phyloP scores from a whole-genome alignment of 2,113 vertebrate species.

The Cynocephalus volans region DNA sequence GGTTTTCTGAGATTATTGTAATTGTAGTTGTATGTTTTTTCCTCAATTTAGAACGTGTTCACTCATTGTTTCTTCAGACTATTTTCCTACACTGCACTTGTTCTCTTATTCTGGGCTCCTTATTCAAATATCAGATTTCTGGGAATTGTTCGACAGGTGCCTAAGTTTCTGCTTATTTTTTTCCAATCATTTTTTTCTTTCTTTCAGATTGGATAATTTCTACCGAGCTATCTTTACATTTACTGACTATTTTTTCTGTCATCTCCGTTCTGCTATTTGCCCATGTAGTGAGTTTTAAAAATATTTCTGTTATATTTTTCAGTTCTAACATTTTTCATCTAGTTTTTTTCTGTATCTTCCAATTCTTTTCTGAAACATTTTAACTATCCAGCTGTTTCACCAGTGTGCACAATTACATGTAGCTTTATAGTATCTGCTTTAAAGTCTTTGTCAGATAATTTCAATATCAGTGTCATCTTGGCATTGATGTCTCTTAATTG shows the following conservation, averaged over 20 bases:
- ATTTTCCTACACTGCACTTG: neutral
- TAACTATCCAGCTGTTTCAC: neutral
- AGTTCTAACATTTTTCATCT: neutral
- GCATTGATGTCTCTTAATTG: neutral
- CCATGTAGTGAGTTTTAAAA: neutral
- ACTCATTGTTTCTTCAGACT: slow-evolving; percentile 7
- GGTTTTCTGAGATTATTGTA: neutral
- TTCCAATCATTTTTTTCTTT: neutral
- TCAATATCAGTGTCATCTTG: neutral
- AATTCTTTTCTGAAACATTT: neutral
- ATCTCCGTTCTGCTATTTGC: neutral
- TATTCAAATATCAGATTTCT: neutral
- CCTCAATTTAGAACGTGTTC: neutral
- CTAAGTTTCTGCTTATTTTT: neutral
- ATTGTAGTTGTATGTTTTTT: neutral
- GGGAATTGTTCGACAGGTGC: neutral
- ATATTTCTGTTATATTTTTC: neutral
- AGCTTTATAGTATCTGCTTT: neutral
- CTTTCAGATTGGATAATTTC: neutral
- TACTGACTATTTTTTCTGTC: neutral
- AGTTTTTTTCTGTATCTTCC: neutral
- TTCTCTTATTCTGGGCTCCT: neutral
- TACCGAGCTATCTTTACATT: neutral
- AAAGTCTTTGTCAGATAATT: neutral
- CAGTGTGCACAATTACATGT: neutral